These are phyloP conservation scores for Bettongia penicillata DNA, from an alignment of 2,113 vertebrate species.

Conservation along the genomic window DNA sequence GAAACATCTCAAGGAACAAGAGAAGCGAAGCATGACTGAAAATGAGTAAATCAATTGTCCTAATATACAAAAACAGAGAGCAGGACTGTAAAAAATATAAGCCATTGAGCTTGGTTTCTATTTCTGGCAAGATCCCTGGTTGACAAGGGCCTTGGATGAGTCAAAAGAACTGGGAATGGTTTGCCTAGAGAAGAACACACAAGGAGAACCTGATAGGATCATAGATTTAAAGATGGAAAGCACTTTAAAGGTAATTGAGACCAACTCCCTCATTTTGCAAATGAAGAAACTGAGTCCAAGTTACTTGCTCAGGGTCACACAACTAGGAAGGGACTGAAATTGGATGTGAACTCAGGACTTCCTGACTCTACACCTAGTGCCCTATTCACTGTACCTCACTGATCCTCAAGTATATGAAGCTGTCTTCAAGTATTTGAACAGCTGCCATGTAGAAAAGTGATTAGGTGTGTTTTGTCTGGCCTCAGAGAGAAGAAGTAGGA, in stretches of 20 bases:
- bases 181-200: neutral
- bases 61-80: neutral
- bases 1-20: neutral
- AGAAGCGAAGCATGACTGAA: neutral
- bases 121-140: neutral
- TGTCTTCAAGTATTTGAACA: neutral
- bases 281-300: neutral
- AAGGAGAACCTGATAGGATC: neutral
- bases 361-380: neutral
- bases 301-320: neutral
- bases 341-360: neutral
- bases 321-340: neutral
- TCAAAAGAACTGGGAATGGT: neutral
- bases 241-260: neutral
- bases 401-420: neutral
- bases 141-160: neutral
- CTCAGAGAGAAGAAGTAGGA: neutral
- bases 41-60: neutral
- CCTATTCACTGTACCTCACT: neutral
- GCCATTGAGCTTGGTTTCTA: neutral
- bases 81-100: neutral
- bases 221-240: neutral
- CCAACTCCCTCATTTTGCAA: neutral
- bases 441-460: neutral
- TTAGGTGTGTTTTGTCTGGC: neutral